Percentiles rank a stretch among this genome's conserved stretches.
These are phyloP conservation scores for Caenorhabditis sinica DNA, from an alignment of 2,888 invertebrate genomes.

Conservation along the genomic window DNA sequence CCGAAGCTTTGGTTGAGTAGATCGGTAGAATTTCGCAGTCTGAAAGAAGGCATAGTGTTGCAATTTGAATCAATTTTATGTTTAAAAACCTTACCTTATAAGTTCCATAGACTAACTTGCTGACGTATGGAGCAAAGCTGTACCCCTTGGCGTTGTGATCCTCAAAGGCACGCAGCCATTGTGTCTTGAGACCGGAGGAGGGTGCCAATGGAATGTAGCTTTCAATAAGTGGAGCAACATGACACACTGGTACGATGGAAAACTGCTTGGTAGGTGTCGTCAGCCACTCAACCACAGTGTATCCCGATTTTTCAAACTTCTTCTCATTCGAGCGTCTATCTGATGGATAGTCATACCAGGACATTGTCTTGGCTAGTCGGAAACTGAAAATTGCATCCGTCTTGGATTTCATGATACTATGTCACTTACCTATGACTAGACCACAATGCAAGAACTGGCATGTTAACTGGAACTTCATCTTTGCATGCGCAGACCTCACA, in stretches of 20 bases:
- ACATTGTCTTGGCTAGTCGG: conserved; percentile 9
- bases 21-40: not conserved
- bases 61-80: too few species aligned
- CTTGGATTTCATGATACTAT: too few species aligned
- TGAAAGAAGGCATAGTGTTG: conserved; percentile 1
- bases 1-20: not conserved
- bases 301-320: conserved; percentile 31
- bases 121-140: not conserved
- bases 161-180: not conserved
- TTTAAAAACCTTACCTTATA: not conserved
- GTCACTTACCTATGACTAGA: not conserved
- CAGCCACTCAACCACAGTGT: conserved; percentile 25
- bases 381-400: not conserved
- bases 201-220: not conserved
- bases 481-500: conserved; percentile 16
- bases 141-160: not conserved
- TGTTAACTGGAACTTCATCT: not conserved
- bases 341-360: conserved; percentile 36
- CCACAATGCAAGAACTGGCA: conserved; percentile 16
- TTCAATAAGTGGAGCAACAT: conserved; percentile 7
- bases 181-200: not conserved
- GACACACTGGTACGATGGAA: not conserved
- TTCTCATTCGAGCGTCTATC: not conserved
- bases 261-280: not conserved
- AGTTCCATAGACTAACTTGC: not conserved